phyloP scores from a whole-genome alignment of 2,888 invertebrate genomes.

The Taphrorychus bicolor region DNA sequence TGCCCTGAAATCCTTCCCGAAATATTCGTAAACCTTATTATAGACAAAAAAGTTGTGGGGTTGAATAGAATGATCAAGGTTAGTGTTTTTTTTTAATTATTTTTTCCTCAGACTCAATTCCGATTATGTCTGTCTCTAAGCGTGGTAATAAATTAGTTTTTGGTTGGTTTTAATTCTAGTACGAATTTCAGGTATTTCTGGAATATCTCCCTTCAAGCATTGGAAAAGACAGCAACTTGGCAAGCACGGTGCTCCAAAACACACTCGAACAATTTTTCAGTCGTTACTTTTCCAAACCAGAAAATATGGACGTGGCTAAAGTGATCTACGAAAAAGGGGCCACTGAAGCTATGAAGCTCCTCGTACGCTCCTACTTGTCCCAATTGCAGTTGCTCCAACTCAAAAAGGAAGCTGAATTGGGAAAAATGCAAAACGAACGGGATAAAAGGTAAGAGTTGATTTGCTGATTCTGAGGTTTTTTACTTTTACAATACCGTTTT shows the following conservation, averaged over 20 bases:
- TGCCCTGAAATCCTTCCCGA: slow-evolving; percentile 61
- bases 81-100: no score
- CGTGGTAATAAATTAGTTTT: no score
- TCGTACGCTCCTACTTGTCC: slow-evolving; percentile 68
- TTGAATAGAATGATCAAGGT: slow-evolving; percentile 60
- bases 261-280: slow-evolving; percentile 62
- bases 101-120: no score
- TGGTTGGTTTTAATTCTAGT: background rate
- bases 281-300: slow-evolving; percentile 53
- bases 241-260: slow-evolving; percentile 62
- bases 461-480: slow-evolving; percentile 4
- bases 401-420: slow-evolving; percentile 47
- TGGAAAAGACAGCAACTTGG: slow-evolving; percentile 62
- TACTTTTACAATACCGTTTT: no score
- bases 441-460: slow-evolving; percentile 22
- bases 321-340: slow-evolving; percentile 60
- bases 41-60: slow-evolving; percentile 57
- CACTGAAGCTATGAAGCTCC: slow-evolving; percentile 66
- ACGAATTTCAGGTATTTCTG: slow-evolving; percentile 64
- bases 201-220: slow-evolving; percentile 73
- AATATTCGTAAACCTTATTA: slow-evolving; percentile 61
- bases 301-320: slow-evolving; percentile 53
- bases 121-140: no score
- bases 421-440: slow-evolving; percentile 3
- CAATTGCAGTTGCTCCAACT: slow-evolving; percentile 57